These are phyloP conservation scores for Rhagonycha fulva DNA, from an alignment of 2,888 invertebrate genomes.

Conservation along the genomic window DNA sequence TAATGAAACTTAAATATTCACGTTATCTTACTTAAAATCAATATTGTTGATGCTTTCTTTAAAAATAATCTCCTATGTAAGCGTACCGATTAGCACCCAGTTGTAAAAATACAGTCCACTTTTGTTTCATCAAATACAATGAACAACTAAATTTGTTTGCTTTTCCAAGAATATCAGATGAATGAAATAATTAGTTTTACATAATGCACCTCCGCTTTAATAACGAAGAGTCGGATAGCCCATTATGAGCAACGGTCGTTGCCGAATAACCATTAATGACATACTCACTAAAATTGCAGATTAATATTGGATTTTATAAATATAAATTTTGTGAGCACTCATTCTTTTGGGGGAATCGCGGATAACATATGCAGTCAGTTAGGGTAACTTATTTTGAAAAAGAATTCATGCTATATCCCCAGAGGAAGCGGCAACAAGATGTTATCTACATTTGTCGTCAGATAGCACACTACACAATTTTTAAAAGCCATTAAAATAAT, in stretches of 20 bases:
- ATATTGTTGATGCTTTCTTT: background rate
- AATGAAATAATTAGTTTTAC: background rate
- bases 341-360: constrained; percentile 31
- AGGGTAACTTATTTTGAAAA: constrained; percentile 28
- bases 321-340: constrained; percentile 38
- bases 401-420: constrained; percentile 17
- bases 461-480: constrained; percentile 6
- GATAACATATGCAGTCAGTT: constrained; percentile 33
- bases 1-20: background rate
- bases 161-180: background rate
- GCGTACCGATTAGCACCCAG: background rate
- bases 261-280: constrained; percentile 35
- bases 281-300: constrained; percentile 34
- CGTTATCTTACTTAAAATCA: background rate
- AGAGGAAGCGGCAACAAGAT: constrained; percentile 24
- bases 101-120: background rate
- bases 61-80: background rate
- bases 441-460: constrained; percentile 13
- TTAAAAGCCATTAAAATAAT: background rate
- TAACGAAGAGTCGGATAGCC: background rate
- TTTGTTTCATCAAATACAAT: background rate
- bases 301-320: constrained; percentile 39
- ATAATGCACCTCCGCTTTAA: background rate
- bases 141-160: background rate
- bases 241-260: constrained; percentile 6